A percentile compares a stretch with the other conserved stretches of the same genome.
These are phyloP conservation scores for Nestor notabilis DNA, from an alignment of 2,113 vertebrate genomes.

Conservation along the genomic window DNA sequence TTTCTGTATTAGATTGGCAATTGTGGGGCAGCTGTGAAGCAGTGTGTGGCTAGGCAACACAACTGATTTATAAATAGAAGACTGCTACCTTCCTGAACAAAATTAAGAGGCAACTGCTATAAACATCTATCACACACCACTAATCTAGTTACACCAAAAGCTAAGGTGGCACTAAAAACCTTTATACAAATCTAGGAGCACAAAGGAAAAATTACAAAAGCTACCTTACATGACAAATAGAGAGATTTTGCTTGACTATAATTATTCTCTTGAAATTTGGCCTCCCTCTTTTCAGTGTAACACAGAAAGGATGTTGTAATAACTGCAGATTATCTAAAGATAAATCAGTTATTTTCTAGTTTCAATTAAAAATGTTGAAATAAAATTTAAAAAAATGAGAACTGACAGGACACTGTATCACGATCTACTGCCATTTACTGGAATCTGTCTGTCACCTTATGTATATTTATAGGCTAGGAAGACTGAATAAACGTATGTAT, in stretches of 20 bases:
- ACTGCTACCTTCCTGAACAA: background rate
- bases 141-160: background rate
- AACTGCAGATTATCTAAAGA: background rate
- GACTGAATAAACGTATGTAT: background rate
- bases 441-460: background rate
- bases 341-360: background rate
- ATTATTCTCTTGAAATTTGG: background rate
- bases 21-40: background rate
- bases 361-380: background rate
- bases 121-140: background rate
- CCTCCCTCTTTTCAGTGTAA: background rate
- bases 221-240: background rate
- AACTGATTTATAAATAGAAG: background rate
- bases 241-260: background rate
- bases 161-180: background rate
- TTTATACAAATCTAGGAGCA: background rate
- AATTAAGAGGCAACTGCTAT: background rate
- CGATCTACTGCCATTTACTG: constrained; percentile 31
- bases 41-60: background rate
- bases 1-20: background rate
- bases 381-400: background rate
- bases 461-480: background rate
- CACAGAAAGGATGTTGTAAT: background rate
- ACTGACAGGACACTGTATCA: background rate
- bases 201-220: background rate